Evolutionary conservation across 2,888 invertebrate species (phyloP).

Genomic region (Diaprepes abbreviatus): DNA sequence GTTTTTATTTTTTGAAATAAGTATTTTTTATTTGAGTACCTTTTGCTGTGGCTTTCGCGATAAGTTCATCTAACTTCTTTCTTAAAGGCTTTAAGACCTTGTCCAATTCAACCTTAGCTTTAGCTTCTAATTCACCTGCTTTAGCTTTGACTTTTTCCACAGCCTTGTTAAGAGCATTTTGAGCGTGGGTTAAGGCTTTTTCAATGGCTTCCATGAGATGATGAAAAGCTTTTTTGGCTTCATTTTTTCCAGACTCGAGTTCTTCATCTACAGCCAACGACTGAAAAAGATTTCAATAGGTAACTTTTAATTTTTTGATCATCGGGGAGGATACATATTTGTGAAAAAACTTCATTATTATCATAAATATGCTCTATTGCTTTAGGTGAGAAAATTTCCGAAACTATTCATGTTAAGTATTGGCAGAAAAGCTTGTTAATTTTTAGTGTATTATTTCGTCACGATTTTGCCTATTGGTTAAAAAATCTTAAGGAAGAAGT

Average conservation of each 20-base stretch:
- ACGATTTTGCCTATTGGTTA: too few relatives aligned
- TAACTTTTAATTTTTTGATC: too few relatives aligned
- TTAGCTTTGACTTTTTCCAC: constrained; percentile 30
- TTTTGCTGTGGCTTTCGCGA: constrained; percentile 35
- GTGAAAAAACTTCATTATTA: too few relatives aligned
- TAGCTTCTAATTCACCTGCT: constrained; percentile 26
- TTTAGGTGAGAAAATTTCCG: too few relatives aligned
- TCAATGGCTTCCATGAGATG: constrained; percentile 38
- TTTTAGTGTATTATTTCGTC: too few relatives aligned
- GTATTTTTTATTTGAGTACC: too few relatives aligned
- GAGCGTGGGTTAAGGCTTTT: constrained; percentile 36
- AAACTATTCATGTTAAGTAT: too few relatives aligned
- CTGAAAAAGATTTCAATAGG: not conserved
- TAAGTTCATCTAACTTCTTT: constrained; percentile 37
- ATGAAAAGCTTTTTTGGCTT: constrained; percentile 44
- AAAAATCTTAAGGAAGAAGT: too few relatives aligned
- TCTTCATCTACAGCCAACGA: not conserved
- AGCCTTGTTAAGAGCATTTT: constrained; percentile 39
- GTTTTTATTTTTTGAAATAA: too few relatives aligned
- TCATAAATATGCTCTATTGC: too few relatives aligned
- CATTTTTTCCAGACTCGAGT: constrained; percentile 32
- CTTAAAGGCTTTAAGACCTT: constrained; percentile 29
- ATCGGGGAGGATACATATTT: too few relatives aligned
- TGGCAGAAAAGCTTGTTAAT: too few relatives aligned
- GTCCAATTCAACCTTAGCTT: constrained; percentile 38